Evolutionary conservation across 2,113 vertebrate genomes (phyloP), one percentile per base, ranked within the genome.

Genomic region (Oncorhynchus tshawytscha): DNA sequence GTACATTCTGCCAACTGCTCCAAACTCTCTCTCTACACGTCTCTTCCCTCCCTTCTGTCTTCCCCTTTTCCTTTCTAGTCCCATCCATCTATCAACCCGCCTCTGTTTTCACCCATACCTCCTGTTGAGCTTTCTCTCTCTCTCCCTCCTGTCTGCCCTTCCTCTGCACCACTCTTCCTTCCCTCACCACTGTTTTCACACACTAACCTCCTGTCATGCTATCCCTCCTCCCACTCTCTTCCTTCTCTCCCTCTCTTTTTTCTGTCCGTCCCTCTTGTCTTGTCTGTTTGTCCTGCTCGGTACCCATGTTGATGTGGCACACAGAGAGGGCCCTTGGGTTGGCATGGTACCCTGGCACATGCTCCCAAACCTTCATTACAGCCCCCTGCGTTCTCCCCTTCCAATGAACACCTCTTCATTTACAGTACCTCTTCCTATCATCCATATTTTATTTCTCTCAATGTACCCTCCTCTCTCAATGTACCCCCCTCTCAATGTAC

Each of bases 261-360:
- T 87, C 80, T 85, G 79, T 67, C 29, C 34, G 7, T 8, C 34
- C 4, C 31, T 65, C 15, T 78, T 72, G 29, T 87, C 34, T 87
- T 88, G 81, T 60, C 22, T 24, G 9, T 54, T 69, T 54, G 59
- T 11, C 15, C 24, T 31, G 2, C n/a, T 70, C 25, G 64, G n/a
- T 77, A 39, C 78, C n/a, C 31, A 60, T 45, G 60, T 65, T 16
- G 12, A 31, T 67, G 5, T 60, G 45, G 66, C 18, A 39, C 66
- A 67, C 66, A 67, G 29, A 67, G 34, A 45, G 8, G 64, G 66
- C 66, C 16, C 29, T 67, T 67, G 13, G 15, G 8, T 65, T 68
- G 67, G 66, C 66, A 67, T 67, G 29, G 66, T 31, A 67, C 29
- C 66, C 66, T 67, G 66, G 66, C 66, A 67, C 18, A 18, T 16